Percentiles rank a stretch among this genome's conserved stretches.
Conservation (phyloP, 2,888 invertebrate species). For the Drosophila phalerata region DNA sequence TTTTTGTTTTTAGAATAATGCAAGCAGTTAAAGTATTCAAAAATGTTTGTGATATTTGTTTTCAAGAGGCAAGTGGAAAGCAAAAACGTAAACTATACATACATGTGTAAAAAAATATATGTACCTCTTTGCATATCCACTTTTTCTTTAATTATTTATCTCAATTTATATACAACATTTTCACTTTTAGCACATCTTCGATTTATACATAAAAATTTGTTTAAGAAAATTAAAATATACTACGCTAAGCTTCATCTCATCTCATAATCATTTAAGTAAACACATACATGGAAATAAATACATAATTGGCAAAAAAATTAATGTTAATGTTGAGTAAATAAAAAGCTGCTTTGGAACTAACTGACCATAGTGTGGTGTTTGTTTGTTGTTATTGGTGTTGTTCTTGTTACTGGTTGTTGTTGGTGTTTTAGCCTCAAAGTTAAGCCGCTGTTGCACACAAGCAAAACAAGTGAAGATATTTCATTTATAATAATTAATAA, state of each 20-base stretch:
- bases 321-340: conserved; percentile 41
- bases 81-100: conserved; percentile 63
- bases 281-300: conserved; percentile 69
- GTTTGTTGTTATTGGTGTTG: conserved; percentile 10
- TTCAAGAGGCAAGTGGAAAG: conserved; percentile 49
- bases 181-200: conserved; percentile 26
- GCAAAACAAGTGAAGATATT: conserved; percentile 56
- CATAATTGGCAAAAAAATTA: conserved; percentile 69
- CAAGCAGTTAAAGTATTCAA: conserved; percentile 31
- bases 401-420: conserved; percentile 12
- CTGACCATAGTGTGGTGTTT: conserved; percentile 25
- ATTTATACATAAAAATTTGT: conserved; percentile 37
- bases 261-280: conserved; percentile 42
- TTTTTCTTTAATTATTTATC: conserved; percentile 12
- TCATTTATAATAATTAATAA: conserved; percentile 48
- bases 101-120: conserved; percentile 74
- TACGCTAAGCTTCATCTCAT: conserved; percentile 20
- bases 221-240: conserved; percentile 42
- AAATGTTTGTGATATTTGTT: conserved; percentile 45
- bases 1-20: conserved; percentile 29
- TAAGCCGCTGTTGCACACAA: conserved; percentile 48
- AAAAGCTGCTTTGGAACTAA: conserved; percentile 61
- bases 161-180: conserved; percentile 59
- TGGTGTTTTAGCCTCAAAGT: conserved; percentile 4
- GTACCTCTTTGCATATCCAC: conserved; percentile 55